Evolutionary conservation across 2,888 invertebrate species (phyloP).

Genomic region (Nomada hirtipes): DNA sequence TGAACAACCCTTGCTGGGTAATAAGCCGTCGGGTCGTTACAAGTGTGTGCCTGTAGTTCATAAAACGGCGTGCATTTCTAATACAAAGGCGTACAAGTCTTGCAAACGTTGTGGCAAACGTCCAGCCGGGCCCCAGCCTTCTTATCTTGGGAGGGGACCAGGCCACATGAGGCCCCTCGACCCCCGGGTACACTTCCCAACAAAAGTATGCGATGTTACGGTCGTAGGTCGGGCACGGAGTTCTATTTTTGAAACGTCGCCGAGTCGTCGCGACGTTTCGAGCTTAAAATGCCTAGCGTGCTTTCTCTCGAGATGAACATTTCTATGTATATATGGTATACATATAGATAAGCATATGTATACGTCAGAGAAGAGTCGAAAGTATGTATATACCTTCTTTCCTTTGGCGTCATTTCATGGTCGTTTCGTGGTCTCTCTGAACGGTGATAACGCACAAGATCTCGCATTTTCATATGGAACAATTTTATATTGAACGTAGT

Average conservation of each 20-base stretch:
- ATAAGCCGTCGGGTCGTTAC: background rate
- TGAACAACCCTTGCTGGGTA: background rate
- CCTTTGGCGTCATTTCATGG: background rate
- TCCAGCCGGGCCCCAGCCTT: conserved; percentile 59
- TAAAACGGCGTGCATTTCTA: conserved; percentile 45
- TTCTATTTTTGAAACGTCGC: conserved; percentile 17
- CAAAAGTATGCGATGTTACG: conserved; percentile 58
- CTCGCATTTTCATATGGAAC: background rate
- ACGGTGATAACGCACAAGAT: background rate
- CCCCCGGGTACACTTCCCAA: conserved; percentile 59
- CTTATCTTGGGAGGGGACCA: conserved; percentile 67
- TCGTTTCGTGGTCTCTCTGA: background rate
- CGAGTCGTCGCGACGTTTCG: background rate
- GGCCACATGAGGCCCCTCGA: conserved; percentile 62
- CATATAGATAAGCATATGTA: too few species aligned
- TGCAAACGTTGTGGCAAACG: conserved; percentile 58
- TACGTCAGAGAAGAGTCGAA: conserved; percentile 14
- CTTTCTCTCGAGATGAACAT: conserved; percentile 12
- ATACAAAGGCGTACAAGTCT: conserved; percentile 51
- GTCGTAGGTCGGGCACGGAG: background rate
- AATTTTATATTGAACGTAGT: background rate
- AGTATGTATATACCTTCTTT: background rate
- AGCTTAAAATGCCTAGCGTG: conserved; percentile 38
- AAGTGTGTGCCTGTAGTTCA: conserved; percentile 28
- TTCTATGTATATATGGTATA: background rate